These are phyloP conservation scores for Chascanopsetta lugubris DNA, from an alignment of 2,113 vertebrate species.

Conservation along the genomic window DNA sequence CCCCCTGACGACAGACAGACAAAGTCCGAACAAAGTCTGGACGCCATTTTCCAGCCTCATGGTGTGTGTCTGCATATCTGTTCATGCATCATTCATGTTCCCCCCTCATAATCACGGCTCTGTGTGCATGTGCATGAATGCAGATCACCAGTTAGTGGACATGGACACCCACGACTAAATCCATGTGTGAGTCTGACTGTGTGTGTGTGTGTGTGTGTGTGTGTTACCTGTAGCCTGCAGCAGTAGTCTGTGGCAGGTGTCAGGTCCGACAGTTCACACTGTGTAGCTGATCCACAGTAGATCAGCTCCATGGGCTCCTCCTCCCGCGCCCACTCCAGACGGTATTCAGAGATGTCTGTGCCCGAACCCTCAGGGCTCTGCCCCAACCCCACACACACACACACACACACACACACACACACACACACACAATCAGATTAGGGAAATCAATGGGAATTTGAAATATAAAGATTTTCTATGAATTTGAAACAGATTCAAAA, in stretches of 20 bases:
- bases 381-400: conserved; percentile 28
- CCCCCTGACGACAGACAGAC: too few species aligned
- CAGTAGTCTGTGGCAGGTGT: conserved; percentile 88
- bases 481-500: neutral
- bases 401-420: conserved; percentile 35
- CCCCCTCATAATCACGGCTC: neutral
- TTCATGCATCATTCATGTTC: neutral
- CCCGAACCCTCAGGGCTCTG: conserved; percentile 95
- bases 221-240: conserved; percentile 87
- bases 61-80: neutral
- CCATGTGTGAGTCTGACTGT: neutral
- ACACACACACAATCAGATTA: conserved; percentile 33
- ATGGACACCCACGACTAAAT: too few species aligned
- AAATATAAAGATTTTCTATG: neutral
- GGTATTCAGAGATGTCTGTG: conserved; percentile 93
- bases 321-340: conserved; percentile 92
- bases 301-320: conserved; percentile 88
- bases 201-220: neutral
- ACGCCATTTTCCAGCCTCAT: too few species aligned
- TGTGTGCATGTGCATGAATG: neutral
- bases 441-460: neutral
- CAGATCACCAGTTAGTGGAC: too few species aligned
- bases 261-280: conserved; percentile 88
- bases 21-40: too few species aligned
- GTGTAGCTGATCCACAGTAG: conserved; percentile 87